These are phyloP conservation scores for Ceyx cyanopectus DNA, from an alignment of 2,113 vertebrate genomes.

Conservation along the genomic window DNA sequence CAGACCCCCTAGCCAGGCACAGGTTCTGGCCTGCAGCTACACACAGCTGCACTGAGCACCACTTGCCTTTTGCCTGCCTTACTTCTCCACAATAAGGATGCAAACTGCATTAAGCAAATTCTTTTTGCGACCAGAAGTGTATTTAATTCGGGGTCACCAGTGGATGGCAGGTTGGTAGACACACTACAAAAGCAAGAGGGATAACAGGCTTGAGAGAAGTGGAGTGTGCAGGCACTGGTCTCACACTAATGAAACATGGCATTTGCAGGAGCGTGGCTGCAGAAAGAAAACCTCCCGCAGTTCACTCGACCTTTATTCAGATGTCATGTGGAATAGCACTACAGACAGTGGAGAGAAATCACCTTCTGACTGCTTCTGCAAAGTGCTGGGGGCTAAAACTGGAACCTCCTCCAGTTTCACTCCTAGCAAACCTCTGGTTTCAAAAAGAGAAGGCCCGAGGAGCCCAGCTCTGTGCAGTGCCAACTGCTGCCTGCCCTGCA, in stretches of 20 bases:
- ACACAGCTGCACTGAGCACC: not conserved
- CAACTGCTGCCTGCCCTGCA: not conserved
- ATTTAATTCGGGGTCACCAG: not conserved
- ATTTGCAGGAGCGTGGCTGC: not conserved
- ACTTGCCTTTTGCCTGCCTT: not conserved
- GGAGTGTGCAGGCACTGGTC: not conserved
- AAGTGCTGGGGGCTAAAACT: slow-evolving; percentile 1
- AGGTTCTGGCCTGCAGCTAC: not conserved
- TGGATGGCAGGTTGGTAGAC: not conserved
- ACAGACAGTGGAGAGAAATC: not conserved
- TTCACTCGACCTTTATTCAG: slow-evolving; percentile 45
- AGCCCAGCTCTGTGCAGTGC: not conserved
- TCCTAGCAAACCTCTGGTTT: not conserved
- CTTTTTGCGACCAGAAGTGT: not conserved
- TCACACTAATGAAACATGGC: slow-evolving; percentile 41
- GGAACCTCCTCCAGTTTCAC: not conserved
- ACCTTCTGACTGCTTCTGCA: slow-evolving; percentile 44
- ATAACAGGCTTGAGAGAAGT: not conserved
- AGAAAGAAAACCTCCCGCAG: not conserved
- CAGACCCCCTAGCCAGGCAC: not conserved
- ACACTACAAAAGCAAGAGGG: not conserved
- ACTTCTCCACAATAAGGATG: not conserved
- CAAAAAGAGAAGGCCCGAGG: fast-evolving
- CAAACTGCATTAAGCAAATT: not conserved
- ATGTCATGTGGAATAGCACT: slow-evolving; percentile 41